Conservation (phyloP, 2,113 vertebrate species). For the Xiphorhynchus elegans region DNA sequence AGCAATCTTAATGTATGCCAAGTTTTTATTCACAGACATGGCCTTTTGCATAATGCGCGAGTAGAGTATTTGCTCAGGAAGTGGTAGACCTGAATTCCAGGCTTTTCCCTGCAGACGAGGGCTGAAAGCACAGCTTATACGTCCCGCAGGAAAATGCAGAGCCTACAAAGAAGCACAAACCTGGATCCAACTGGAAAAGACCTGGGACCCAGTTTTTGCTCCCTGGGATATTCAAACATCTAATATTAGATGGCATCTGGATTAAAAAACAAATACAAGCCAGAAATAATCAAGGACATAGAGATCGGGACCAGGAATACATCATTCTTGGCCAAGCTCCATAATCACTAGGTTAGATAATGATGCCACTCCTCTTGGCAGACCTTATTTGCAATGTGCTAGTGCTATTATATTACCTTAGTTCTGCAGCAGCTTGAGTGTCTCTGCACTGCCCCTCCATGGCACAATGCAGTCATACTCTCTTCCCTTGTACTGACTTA, state of each 20-base stretch:
- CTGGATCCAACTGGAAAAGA: background rate
- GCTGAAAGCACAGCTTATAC: background rate
- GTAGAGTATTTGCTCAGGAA: slow-evolving; percentile 32
- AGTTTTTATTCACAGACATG: slow-evolving; percentile 29
- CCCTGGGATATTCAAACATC: background rate
- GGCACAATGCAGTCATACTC: background rate
- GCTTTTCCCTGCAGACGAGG: background rate
- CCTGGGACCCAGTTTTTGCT: background rate
- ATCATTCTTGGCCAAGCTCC: slow-evolving; percentile 5
- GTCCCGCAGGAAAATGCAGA: background rate
- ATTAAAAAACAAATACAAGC: slow-evolving; percentile 19
- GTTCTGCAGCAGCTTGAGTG: background rate
- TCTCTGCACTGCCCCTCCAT: background rate
- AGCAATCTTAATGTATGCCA: background rate
- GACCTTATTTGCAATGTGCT: background rate
- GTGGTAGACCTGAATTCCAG: slow-evolving; percentile 9
- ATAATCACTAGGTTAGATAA: slow-evolving; percentile 19
- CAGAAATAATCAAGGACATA: slow-evolving; percentile 37
- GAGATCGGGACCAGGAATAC: slow-evolving; percentile 8
- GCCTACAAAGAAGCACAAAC: background rate
- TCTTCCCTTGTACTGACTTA: background rate
- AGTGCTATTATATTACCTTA: background rate
- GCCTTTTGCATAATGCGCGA: background rate
- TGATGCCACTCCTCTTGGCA: slow-evolving; percentile 35
- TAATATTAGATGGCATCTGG: background rate